Conservation (phyloP, 2,113 vertebrate genomes). For the Hystrix cristata region DNA sequence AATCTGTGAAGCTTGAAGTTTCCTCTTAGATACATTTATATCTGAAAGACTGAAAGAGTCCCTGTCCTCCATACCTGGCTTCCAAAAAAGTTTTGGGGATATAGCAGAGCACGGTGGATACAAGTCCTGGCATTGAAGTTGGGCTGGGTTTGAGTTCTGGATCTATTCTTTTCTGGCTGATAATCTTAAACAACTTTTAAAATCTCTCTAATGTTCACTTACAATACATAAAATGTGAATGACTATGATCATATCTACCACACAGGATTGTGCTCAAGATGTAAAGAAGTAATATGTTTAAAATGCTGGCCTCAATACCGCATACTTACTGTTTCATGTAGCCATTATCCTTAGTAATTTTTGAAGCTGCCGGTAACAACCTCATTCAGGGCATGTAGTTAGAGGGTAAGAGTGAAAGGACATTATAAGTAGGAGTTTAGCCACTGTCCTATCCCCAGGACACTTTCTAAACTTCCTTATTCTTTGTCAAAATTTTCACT, state of each 20-base stretch:
- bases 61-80: not conserved
- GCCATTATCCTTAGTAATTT: not conserved
- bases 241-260: not conserved
- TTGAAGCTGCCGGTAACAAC: not conserved
- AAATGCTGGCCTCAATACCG: not conserved
- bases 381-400: not conserved
- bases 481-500: not conserved
- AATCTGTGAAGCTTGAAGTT: not conserved
- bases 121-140: not conserved
- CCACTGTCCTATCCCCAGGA: not conserved
- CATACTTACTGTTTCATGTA: not conserved
- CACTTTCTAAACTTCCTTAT: not conserved
- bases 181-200: not conserved
- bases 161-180: not conserved
- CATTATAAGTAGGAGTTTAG: not conserved
- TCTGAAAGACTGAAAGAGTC: not conserved
- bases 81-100: not conserved
- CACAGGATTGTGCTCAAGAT: not conserved
- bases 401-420: not conserved
- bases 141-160: not conserved
- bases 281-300: not conserved
- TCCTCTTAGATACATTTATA: not conserved
- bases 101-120: not conserved
- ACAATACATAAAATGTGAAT: not conserved
- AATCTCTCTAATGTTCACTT: not conserved